Conservation (phyloP, 2,888 invertebrate species). For the Caenorhabditis sp. region DNA sequence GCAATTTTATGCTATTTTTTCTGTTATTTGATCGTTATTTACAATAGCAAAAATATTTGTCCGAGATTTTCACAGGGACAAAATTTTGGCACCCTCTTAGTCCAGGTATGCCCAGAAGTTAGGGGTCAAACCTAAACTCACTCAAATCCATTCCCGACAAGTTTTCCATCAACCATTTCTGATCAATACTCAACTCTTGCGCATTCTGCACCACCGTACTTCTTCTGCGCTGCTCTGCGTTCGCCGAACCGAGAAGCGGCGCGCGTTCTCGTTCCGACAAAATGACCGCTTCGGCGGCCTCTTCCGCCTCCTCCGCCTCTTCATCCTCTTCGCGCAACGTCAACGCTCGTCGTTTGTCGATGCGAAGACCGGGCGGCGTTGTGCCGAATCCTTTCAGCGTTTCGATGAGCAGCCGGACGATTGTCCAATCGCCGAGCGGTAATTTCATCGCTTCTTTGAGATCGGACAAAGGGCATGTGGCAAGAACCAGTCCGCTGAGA, state of each 20-base stretch:
- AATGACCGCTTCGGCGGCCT: conserved; percentile 31
- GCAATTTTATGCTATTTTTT: no score
- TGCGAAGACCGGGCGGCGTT: conserved; percentile 45
- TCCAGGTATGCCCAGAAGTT: no score
- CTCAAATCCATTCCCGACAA: conserved; percentile 57
- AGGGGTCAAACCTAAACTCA: no score
- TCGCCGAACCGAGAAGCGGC: conserved; percentile 30
- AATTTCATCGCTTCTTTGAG: conserved; percentile 59
- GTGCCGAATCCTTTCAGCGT: conserved; percentile 60
- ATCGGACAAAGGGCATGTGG: conserved; percentile 72
- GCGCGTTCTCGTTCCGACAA: conserved; percentile 27
- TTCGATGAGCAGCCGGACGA: conserved; percentile 65
- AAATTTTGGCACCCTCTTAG: no score
- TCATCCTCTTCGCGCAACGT: conserved; percentile 49
- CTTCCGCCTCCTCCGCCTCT: conserved; percentile 40
- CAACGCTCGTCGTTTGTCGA: conserved; percentile 41
- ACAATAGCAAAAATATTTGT: no score
- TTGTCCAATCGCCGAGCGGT: conserved; percentile 70
- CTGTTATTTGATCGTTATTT: no score
- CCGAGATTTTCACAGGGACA: no score
- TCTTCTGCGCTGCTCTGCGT: conserved; percentile 40
- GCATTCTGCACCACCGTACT: conserved; percentile 34
- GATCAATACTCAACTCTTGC: conserved; percentile 51
- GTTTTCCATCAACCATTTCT: conserved; percentile 57
- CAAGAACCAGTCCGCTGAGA: conserved; percentile 68